A percentile compares a stretch with the other conserved stretches of the same genome.
Evolutionary conservation across 2,888 invertebrate genomes (phyloP).

Genomic region (Chrysolina americana): DNA sequence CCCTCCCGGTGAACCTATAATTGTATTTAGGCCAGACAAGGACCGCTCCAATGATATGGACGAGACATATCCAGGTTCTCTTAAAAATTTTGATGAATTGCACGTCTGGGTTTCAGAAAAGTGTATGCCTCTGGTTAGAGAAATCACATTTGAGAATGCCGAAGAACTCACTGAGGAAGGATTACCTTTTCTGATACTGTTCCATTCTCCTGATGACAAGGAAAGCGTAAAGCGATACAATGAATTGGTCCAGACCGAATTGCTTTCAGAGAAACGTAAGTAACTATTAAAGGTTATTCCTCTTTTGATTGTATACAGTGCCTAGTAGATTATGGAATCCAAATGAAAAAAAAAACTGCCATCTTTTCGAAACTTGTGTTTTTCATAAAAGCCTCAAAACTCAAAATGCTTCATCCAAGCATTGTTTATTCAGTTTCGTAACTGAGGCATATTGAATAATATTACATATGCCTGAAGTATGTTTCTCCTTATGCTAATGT

Average conservation of each 20-base stretch:
- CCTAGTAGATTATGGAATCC: no score
- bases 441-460: no score
- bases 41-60: constrained; percentile 86
- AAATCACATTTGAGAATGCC: constrained; percentile 99
- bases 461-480: no score
- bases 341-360: no score
- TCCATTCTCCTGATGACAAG: constrained; percentile 88
- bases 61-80: constrained; percentile 83
- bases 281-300: not conserved
- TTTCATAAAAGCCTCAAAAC: no score
- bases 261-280: constrained; percentile 82
- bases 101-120: constrained; percentile 91
- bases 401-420: no score
- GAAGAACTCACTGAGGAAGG: constrained; percentile 99
- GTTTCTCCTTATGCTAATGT: no score
- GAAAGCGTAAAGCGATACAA: constrained; percentile 90
- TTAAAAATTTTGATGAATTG: constrained; percentile 86
- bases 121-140: constrained; percentile 96
- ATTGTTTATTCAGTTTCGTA: no score
- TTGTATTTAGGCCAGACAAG: constrained; percentile 84
- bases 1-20: constrained; percentile 85
- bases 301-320: not conserved
- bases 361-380: no score
- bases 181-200: constrained; percentile 96
- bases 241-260: constrained; percentile 82